Base-by-base conservation (phyloP, 2,113 vertebrate species). In the Pangasianodon gigas region DNA sequence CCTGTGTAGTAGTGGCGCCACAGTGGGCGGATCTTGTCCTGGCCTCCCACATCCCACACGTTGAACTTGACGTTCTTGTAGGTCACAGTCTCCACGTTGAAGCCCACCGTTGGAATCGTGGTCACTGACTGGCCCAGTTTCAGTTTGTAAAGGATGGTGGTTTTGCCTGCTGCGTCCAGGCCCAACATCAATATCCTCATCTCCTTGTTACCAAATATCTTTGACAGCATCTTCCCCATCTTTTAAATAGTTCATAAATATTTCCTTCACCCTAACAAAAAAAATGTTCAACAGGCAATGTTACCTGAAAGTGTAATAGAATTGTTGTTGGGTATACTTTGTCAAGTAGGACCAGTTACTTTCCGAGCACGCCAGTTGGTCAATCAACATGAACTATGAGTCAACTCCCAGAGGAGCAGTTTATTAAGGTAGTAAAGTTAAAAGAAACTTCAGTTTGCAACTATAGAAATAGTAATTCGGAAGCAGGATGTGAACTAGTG, bases 31-130 rank as follows among this genome's bases (percentile, higher is more conserved):
- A 99, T 99, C 96, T 99, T 99, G 93, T 99, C 98, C 95, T 99
- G 98, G 86, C 98, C 98, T 88, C 98, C 98, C 4, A 99, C 98
- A 84, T 99, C 98, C 98, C 98, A 99, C 48, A 99, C 98, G 93
- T 99, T 99, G 96, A 99, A 99, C 96, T 99, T 99, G 94, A 99
- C 98, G 44, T 99, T 99, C 95, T 99, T 99, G 94, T 99, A 99
- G 94, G 98, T 99, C 94, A 99, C 98, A 52, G 98, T 99, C 96
- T 99, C 98, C 95, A 99, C 98, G 88, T 99, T 99, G 96, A 99
- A 99, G 65, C 98, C 98, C 74, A 99, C 98, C 0, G 98, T 99
- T 79, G 98, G 98, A 94, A 99, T 99, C 41, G 98, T 99, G 94
- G 98, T 99, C 93, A 99, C 98, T 1, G 98, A 99, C 96, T 99